Evolutionary conservation across 2,888 invertebrate genomes (phyloP).

Genomic region (Oscheius onirici): DNA sequence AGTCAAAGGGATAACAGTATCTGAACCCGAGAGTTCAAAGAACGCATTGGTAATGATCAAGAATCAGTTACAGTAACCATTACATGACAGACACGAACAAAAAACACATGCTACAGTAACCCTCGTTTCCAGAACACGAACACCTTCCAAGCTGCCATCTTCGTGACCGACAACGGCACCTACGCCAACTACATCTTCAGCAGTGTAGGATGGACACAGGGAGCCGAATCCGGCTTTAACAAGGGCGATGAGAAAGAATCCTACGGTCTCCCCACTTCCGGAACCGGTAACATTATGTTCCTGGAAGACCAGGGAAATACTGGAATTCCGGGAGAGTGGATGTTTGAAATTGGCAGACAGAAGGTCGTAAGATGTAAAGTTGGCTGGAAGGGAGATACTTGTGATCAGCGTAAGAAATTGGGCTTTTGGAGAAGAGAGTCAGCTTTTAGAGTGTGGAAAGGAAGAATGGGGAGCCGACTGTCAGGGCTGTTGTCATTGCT

Average conservation of each 20-base stretch:
- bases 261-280: constrained; percentile 68
- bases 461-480: constrained; percentile 71
- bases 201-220: constrained; percentile 71
- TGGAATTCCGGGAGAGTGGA: constrained; percentile 71
- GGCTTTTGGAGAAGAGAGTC: background rate
- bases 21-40: too few species aligned
- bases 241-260: constrained; percentile 61
- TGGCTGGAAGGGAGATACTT: constrained; percentile 71
- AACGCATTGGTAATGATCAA: too few species aligned
- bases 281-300: constrained; percentile 70
- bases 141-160: constrained; percentile 71
- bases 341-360: constrained; percentile 66
- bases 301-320: constrained; percentile 71
- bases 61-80: too few species aligned
- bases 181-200: constrained; percentile 71
- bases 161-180: constrained; percentile 68
- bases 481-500: constrained; percentile 69
- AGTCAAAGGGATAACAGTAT: too few species aligned
- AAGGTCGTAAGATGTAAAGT: constrained; percentile 68
- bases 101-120: too few species aligned
- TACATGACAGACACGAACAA: too few species aligned
- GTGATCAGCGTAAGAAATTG: constrained; percentile 63
- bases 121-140: constrained; percentile 65
- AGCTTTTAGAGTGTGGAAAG: constrained; percentile 59
- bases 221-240: constrained; percentile 71